Base-by-base conservation (phyloP, 2,797 vertebrate species). In the Chrysolophus pictus region DNA sequence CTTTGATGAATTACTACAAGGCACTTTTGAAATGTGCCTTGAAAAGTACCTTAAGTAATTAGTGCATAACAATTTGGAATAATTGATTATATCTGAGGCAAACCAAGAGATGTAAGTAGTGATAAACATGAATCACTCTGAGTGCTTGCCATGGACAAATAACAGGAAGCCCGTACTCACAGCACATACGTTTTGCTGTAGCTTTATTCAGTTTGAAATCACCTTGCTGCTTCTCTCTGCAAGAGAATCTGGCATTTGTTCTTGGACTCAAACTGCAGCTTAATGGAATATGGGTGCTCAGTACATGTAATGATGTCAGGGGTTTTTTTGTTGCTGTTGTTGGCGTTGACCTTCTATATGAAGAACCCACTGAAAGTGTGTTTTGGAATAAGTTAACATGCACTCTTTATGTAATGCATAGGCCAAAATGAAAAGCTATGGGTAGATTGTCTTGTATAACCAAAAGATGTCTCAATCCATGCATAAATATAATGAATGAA, bases 1-100 rank as follows among this genome's bases (percentile, higher is more conserved):
- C 62, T 91, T 70, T 88, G 84, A 92, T 91, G 7, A 94, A 92
- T 92, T 84, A 78, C 60, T 60, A 5, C 26, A 31, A 85, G 46
- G 60, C 79, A 87, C 67, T 90, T 91, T 96, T 92, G 82, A 93
- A 93, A 92, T 92, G 44, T 85, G 64, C 42, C 77, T 93, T 93
- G 88, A 93, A 96, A 90, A 74, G 56, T 88, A 91, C 60, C 5
- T 9, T 71, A 87, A 93, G 81, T 94, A 94, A 95, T 94, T 94
- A 94, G 86, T 79, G 77, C 24, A 4, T 90, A 93, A 84, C 79
- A 59, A 84, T 81, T 60, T 94, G 70, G 92, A 96, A 91, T 91
- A 96, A 88, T 92, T 83, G 87, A 89, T 95, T 88, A 73, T 91
- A 78, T 87, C 84, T 91, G 90, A 95, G 73, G 93, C 93, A 94